These are phyloP conservation scores for Acheta domesticus DNA, from an alignment of 2,888 invertebrate species.

Conservation along the genomic window DNA sequence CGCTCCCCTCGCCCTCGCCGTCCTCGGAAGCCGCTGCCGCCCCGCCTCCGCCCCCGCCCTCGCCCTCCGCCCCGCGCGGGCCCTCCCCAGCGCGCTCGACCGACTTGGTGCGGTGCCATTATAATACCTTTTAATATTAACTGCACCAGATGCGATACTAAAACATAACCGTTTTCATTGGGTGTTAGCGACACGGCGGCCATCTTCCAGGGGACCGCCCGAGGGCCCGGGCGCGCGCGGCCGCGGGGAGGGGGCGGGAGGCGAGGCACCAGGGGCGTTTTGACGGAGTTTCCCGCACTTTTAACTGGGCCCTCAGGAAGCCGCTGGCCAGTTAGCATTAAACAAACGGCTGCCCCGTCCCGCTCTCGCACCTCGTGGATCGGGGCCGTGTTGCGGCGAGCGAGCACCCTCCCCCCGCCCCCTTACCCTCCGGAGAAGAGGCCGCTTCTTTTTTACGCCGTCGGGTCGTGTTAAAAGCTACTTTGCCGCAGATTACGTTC, in stretches of 20 bases:
- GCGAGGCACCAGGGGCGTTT: not conserved
- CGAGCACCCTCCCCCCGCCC: too few relatives aligned
- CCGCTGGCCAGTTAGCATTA: slow-evolving; percentile 4
- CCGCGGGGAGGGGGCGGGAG: not conserved
- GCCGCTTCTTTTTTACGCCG: too few relatives aligned
- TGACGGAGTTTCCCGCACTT: not conserved
- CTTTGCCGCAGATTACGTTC: too few relatives aligned
- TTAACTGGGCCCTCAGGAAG: slow-evolving; percentile 6
- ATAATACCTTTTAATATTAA: slow-evolving; percentile 18
- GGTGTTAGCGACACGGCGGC: not conserved
- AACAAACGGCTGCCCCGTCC: not conserved
- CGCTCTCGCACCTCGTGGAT: not conserved
- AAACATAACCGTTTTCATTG: slow-evolving; percentile 18
- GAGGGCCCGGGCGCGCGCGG: not conserved
- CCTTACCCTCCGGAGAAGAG: too few relatives aligned
- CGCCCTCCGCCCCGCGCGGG: not conserved
- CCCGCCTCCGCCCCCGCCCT: not conserved
- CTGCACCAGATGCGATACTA: slow-evolving; percentile 18
- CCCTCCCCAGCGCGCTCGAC: not conserved
- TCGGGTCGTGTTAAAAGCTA: too few relatives aligned
- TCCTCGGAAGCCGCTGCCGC: not conserved
- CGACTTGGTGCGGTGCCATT: slow-evolving; percentile 2
- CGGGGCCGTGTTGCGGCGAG: too few relatives aligned
- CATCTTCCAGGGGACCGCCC: not conserved
- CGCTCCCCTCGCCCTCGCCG: not conserved